Evolutionary conservation across 2,113 vertebrate species (phyloP).

Genomic region (Brienomyrus longianalis): DNA sequence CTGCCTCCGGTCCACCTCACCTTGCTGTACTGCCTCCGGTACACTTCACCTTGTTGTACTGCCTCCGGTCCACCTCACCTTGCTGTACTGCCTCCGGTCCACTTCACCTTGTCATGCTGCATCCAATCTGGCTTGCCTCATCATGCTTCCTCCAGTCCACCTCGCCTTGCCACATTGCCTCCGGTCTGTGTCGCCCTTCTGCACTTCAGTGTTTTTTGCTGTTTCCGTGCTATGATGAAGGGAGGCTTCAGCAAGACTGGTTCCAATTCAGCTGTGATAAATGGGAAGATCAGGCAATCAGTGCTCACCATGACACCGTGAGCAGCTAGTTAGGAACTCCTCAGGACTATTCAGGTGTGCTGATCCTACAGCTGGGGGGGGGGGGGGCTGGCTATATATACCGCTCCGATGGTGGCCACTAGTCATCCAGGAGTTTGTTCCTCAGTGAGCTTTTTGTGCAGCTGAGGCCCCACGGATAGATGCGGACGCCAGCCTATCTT

Average conservation of each 20-base stretch:
- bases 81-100: no score
- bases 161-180: not conserved
- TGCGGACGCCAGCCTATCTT: not conserved
- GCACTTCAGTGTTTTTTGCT: slow-evolving; percentile 61
- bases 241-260: slow-evolving; percentile 97
- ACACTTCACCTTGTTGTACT: not conserved
- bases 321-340: slow-evolving; percentile 81
- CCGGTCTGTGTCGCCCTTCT: not conserved
- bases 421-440: slow-evolving; percentile 62
- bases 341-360: slow-evolving; percentile 82
- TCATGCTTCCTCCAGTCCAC: not conserved
- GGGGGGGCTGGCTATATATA: slow-evolving; percentile 56
- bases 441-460: slow-evolving; percentile 30
- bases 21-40: not conserved
- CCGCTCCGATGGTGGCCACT: slow-evolving; percentile 68
- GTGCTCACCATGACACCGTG: slow-evolving; percentile 69
- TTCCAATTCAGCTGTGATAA: slow-evolving; percentile 99
- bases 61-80: not conserved
- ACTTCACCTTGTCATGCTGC: not conserved
- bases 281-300: slow-evolving; percentile 99
- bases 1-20: no score
- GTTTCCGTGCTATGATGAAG: slow-evolving; percentile 82
- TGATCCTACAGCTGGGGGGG: slow-evolving; percentile 68
- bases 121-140: not conserved
- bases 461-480: not conserved